Base-by-base conservation (phyloP, 64 coral and sea anemone species). In the Stichodactyla helianthus region DNA sequence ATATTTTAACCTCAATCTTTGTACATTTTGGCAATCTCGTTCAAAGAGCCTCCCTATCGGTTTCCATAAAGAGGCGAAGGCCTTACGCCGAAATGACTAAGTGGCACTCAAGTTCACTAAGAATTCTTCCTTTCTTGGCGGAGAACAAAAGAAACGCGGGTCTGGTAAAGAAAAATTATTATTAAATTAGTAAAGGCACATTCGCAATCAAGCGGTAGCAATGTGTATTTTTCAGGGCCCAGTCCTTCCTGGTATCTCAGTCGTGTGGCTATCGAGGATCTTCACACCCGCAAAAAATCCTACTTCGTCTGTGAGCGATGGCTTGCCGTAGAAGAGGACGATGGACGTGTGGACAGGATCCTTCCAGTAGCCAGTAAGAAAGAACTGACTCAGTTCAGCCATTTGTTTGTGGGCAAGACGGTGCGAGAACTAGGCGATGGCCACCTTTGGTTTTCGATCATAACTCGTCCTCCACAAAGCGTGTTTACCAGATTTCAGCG, bases 221-320 rank as follows among this genome's bases (percentile, higher is more conserved):
- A 44, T 44, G 35, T 44, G 35, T 44, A 44, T 14, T 76, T 55
- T 52, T 1, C 55, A 97, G 95, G 92, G 20, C 53, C 7, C 44
- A 88, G 55, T 53, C 71, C 91, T 1, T 97, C 91, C 23, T 97
- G 91, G 91, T 97, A 93, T 77, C 91, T 98, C 17, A 98, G 95
- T 83, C 95, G 95, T 11, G 50, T 98, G 6, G 83, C 89, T 7
- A 86, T 98, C 25, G 92, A 92, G 4, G 89, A 98, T 16, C 83
- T 98, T n/a, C 89, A 89, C n/a, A 91, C 89, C 10, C 82, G 79
- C 5, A 79, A 98, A 19, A 85, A 88, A 13, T 91, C 56, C 51
- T 93, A 87, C 79, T 94, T 98, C 71, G 88, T 98, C 23, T 98
- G 93, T 86, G 93, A 94, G 20, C 87, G 89, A 51, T 98, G 92